Conservation (phyloP, 2,113 vertebrate genomes). For the Siniperca knerii region DNA sequence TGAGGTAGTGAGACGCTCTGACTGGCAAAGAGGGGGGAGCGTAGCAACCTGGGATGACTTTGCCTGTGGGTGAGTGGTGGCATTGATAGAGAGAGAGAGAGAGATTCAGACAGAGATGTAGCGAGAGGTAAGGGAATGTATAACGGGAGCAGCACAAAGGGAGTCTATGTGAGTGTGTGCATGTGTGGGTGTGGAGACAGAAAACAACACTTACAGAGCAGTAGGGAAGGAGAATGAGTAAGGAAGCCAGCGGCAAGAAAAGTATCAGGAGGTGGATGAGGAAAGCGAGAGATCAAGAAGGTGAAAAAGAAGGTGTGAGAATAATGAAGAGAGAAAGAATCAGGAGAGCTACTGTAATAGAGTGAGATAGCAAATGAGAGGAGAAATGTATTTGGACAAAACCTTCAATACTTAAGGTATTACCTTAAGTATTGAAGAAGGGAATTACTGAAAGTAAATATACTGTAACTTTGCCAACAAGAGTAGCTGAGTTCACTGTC, state of each 20-base stretch:
- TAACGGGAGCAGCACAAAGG: slow-evolving; percentile 35
- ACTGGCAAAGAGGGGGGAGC: slow-evolving; percentile 25
- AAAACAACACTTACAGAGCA: slow-evolving; percentile 46
- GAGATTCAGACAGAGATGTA: slow-evolving; percentile 56
- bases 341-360: not conserved
- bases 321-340: not conserved
- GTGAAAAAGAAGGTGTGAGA: slow-evolving; percentile 20
- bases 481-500: slow-evolving; percentile 23
- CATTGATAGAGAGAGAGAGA: slow-evolving; percentile 33
- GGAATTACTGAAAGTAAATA: slow-evolving; percentile 28
- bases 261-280: slow-evolving; percentile 28
- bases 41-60: slow-evolving; percentile 66
- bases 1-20: slow-evolving; percentile 59
- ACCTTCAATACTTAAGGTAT: not conserved
- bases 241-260: slow-evolving; percentile 41
- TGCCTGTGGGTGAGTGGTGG: slow-evolving; percentile 59
- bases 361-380: slow-evolving; percentile 20
- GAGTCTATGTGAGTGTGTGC: slow-evolving; percentile 25
- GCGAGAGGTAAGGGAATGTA: slow-evolving; percentile 42
- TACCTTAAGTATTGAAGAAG: not conserved
- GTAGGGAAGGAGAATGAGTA: slow-evolving; percentile 27
- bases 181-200: slow-evolving; percentile 35
- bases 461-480: slow-evolving; percentile 47
- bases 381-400: slow-evolving; percentile 6
- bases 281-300: slow-evolving; percentile 14